Evolutionary conservation across 2,113 vertebrate species (phyloP), one percentile per base, ranked within the genome.

Genomic region (Platycercus adscitus): DNA sequence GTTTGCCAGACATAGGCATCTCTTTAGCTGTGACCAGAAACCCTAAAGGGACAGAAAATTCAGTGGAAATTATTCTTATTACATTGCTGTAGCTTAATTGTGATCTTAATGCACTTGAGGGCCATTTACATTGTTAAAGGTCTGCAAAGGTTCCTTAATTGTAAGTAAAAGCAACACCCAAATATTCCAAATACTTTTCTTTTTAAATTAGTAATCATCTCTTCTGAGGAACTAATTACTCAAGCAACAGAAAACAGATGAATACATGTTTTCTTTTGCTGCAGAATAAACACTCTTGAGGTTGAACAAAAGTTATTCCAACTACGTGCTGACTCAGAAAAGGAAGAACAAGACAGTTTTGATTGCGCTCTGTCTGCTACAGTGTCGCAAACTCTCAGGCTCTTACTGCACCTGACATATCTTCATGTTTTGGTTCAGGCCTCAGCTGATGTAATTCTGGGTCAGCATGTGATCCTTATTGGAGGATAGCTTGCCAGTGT

Each of bases 401-500:
- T 69, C 81, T 69, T 76, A 61, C 25, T 81, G 77, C 77, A 69
- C 3, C 1, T 61, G 84, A 52, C 15, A 9, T 17, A 39, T 6
- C 69, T 81, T 66, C 2, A 2, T 91, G 83, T 87, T 85, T 92
- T 93, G 44, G 47, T 81, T 86, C 53, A 70, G 63, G 23, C 64
- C 83, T 24, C 31, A 18, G 91, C 73, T 94, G 91, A 88, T 91
- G 88, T 89, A 91, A 95, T 46, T 18, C 63, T 81, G 86, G 80
- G 83, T 28, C 70, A 90, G 46, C 95, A 92, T 89, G 93, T 97
- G 96, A 96, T 78, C 72, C 46, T 80, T 64, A 23, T 21, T 61
- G 63, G 70, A 92, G 73, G 53, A 95, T 93, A 79, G 46, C 44
- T 84, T 77, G 61, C 26, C 92, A 93, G 56, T 69, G 90, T 97